phyloP scores from a whole-genome alignment of 2,113 vertebrate species.

The Spilogale gracilis region DNA sequence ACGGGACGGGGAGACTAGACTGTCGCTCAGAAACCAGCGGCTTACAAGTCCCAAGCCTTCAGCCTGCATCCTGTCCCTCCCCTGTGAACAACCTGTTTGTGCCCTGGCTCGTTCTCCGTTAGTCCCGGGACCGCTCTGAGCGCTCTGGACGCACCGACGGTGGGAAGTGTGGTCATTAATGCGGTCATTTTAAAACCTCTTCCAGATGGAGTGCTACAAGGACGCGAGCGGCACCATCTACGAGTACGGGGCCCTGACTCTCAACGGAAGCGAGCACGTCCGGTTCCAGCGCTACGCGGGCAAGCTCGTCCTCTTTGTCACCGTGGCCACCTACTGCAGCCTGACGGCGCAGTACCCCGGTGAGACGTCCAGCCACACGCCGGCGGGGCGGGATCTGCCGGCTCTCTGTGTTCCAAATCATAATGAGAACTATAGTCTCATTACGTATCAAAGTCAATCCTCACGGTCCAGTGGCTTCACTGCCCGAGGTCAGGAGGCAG shows the following conservation, averaged over 20 bases:
- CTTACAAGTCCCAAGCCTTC: neutral
- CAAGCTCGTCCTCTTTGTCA: conserved; percentile 93
- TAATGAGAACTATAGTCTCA: neutral
- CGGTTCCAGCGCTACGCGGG: conserved; percentile 89
- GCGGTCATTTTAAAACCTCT: neutral
- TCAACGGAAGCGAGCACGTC: conserved; percentile 86
- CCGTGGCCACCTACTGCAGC: conserved; percentile 95
- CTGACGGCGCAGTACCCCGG: conserved; percentile 93
- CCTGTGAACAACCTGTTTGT: neutral
- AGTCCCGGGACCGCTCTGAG: neutral
- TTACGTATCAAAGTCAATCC: neutral
- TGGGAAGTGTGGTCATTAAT: neutral
- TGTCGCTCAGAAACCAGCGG: neutral
- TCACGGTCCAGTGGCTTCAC: neutral
- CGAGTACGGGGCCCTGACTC: conserved; percentile 86
- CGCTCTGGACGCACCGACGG: neutral
- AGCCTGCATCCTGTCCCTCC: neutral
- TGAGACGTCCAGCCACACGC: conserved; percentile 81
- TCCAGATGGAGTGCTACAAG: conserved; percentile 89
- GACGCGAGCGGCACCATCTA: conserved; percentile 88
- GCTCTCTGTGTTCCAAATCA: neutral
- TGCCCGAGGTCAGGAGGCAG: neutral
- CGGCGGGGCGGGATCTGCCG: neutral
- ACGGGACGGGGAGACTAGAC: neutral
- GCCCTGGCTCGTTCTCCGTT: neutral